Base-by-base conservation (phyloP, 2,888 invertebrate genomes). In the Heteromurus nitidus region DNA sequence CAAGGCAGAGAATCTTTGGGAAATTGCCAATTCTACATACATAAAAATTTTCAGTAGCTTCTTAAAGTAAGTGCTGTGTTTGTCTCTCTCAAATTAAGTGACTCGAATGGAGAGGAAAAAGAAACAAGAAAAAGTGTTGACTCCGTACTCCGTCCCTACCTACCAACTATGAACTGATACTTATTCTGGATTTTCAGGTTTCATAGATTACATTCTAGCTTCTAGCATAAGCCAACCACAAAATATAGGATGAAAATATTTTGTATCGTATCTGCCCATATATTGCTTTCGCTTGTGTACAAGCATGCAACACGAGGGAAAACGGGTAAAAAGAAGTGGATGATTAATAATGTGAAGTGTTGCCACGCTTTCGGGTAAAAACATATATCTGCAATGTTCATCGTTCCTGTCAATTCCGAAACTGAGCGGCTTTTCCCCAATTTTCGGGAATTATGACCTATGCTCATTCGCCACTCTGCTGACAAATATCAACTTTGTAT, bases 1-100 rank as follows among this genome's bases (percentile, higher is more conserved):
- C 65, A 42, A 55, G 76, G 24, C 55, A 79, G 82, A 73, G 50
- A 83, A 76, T 79, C 69, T 67, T 83, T 85, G 85, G 85, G 47
- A 55, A 67, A 68, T 47, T 80, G 85, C 85, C 85, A 85, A 81
- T 36, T 53, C 28, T 53, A 55, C n/a, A 73, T 65, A 77, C 77
- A 82, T 31, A 70, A 24, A 75, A 53, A 58, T 74, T 74, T 47
- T 47, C 24, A 62, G 28, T 31, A 26, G 31, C 42, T 60, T 64
- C 16, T 67, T 26, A 47, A 36, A 42, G 53, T 22, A 62, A 28
- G 69, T 42, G 30, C 50, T 47, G 47, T 47, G 13, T 31, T 28
- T 58, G 55, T 16, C 11, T 11, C 28, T 73, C 42, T 42, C 22
- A 62, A 16, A 30, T 16, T 3, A 24, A 64, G 72, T 44, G 31